Evolutionary conservation across 2,888 invertebrate genomes (phyloP), one percentile per base, ranked within the genome.

Genomic region (Idaea straminata): DNA sequence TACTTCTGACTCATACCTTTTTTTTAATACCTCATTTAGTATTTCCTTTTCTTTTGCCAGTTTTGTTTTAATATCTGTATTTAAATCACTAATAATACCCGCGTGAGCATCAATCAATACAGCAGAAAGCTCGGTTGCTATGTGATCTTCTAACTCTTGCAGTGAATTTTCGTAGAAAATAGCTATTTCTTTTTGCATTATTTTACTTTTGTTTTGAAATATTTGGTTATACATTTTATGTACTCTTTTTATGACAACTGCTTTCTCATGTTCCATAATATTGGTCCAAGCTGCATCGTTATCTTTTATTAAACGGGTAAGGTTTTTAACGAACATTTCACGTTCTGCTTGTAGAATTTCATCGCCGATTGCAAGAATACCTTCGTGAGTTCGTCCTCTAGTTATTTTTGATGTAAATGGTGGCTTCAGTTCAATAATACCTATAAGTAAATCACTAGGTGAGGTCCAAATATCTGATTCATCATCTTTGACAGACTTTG

Each of bases 371-470:
- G 74, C 72, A 60, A 91, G 77, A 68, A 92, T 89, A 58, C 92
- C 92, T 79, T 87, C 79, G 69, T 92, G 92, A 57, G 92, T 85
- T 70, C 77, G 84, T 3, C 88, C 90, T 78, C 90, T 84, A 15
- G 85, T 86, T 65, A 90, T 87, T 83, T 89, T 92, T 0, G 92
- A 91, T 15, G 92, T 92, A 70, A 92, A 90, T 0, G 92, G 92
- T 57, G 91, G 89, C 36, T 79, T 78, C 7, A 92, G 75, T 62
- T 89, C 83, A 69, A 92, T 62, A 71, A 80, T 81, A 16, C 84
- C 89, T 69, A 91, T 86, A 58, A 92, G 73, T 65, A 83, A 74
- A 72, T 92, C 92, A 75, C 92, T 92, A 7, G 92, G 92, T 58
- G 92, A 92, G 61, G 78, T 73, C 92, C 92, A 92, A 57, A 47